Evolutionary conservation across 2,797 vertebrate genomes (phyloP), one percentile per base, ranked within the genome.

Genomic region (Dendrocincla tyrannina): DNA sequence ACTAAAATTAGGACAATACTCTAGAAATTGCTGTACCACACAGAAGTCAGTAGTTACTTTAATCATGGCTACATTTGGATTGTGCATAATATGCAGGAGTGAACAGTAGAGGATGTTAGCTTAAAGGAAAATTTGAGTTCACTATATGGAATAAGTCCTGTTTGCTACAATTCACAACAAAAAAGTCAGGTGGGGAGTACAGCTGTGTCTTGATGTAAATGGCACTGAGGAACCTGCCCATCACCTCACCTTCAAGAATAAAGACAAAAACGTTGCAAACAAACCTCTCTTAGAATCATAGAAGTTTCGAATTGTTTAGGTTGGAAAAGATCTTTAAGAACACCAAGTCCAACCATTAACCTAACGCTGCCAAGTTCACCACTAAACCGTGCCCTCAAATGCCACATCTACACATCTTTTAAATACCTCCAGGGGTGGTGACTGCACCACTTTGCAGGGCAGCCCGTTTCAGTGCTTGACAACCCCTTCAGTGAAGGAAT

Each of bases 101-200:
- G 96, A 95, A 96, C 92, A 95, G 93, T 25, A 96, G 96, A 94
- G 92, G 94, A 93, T 93, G 95, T 89, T 88, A 91, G 86, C 41
- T 85, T 85, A 91, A 94, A 96, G 64, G 86, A 86, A 96, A 96
- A 95, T 60, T 19, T 32, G 52, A 50, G 28, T 39, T 42, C 15
- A 15, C 11, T 44, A 1, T 39, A 20, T 44, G 50, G 52, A 52
- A 17, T n/a, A 39, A 5, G 7, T 53, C n/a, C 56, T 56, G 10
- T 63, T 96, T 41, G 39, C 42, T 44, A 14, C n/a, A 33, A 32
- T 41, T 69, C 7, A 6, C 44, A 20, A 19, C 6, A 70, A 62
- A 63, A 81, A 64, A 32, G 13, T 16, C 53, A 39, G 33, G 9
- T n/a, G 64, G 27, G 28, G 92, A 79, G 37, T 19, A 47, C 27